These are phyloP conservation scores for Xestia sexstrigata DNA, from an alignment of 2,888 invertebrate genomes.

Conservation along the genomic window DNA sequence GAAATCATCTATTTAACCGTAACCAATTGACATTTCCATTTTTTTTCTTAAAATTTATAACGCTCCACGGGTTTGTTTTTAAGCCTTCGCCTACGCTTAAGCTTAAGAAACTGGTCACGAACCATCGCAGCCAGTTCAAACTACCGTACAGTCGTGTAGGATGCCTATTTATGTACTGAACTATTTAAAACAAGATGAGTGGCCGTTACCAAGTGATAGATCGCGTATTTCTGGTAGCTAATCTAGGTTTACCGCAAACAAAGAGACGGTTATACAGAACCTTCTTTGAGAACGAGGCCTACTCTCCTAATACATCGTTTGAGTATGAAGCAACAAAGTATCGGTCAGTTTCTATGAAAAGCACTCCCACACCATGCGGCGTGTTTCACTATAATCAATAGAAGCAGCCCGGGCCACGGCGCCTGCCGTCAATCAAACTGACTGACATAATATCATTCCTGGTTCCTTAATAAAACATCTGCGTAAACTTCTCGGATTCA, in stretches of 20 bases:
- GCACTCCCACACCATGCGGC: constrained; percentile 61
- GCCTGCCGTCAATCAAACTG: constrained; percentile 83
- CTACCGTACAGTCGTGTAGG: constrained; percentile 59
- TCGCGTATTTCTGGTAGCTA: constrained; percentile 57
- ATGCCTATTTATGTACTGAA: constrained; percentile 61
- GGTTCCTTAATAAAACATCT: constrained; percentile 78
- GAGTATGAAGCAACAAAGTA: constrained; percentile 61
- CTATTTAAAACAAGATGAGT: constrained; percentile 64
- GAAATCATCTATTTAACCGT: constrained; percentile 87
- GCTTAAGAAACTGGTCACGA: constrained; percentile 67
- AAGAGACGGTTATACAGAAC: constrained; percentile 27
- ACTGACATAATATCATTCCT: constrained; percentile 81
- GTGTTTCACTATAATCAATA: constrained; percentile 68
- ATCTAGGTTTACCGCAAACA: constrained; percentile 43
- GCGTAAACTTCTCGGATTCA: constrained; percentile 70
- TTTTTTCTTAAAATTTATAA: constrained; percentile 73
- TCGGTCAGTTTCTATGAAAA: constrained; percentile 67
- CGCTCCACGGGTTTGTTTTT: constrained; percentile 76
- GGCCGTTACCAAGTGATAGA: constrained; percentile 57
- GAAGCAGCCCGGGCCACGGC: constrained; percentile 70
- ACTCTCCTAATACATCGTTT: constrained; percentile 30
- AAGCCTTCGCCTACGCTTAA: constrained; percentile 74
- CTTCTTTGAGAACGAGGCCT: constrained; percentile 30
- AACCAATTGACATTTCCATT: constrained; percentile 84
- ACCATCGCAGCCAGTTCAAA: constrained; percentile 56